A percentile compares a stretch with the other conserved stretches of the same genome.
These are phyloP conservation scores for Burhinus oedicnemus DNA, from an alignment of 2,113 vertebrate genomes.

Conservation along the genomic window DNA sequence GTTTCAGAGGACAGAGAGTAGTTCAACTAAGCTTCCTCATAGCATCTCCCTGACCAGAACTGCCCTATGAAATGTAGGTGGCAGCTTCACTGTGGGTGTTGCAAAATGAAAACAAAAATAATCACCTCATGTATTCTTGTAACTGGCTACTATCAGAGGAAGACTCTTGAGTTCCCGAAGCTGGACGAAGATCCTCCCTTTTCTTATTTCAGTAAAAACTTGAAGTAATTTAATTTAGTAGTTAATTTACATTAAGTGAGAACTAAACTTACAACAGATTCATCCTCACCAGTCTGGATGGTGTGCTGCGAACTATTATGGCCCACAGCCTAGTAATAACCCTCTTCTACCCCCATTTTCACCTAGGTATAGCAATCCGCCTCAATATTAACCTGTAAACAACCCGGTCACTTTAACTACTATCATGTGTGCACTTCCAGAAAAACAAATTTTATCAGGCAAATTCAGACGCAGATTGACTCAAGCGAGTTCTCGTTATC, in stretches of 20 bases:
- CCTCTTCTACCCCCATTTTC: neutral
- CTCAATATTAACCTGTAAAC: slow-evolving; percentile 11
- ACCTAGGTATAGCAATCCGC: neutral
- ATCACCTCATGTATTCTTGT: neutral
- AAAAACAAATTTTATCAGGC: slow-evolving; percentile 75
- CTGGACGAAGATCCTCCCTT: neutral
- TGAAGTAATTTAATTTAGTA: neutral
- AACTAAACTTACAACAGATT: neutral
- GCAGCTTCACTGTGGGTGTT: neutral
- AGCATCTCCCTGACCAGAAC: neutral
- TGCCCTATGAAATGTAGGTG: neutral
- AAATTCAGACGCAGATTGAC: slow-evolving; percentile 70
- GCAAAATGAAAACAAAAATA: neutral
- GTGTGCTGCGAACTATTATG: neutral
- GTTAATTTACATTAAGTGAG: neutral
- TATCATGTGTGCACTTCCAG: slow-evolving; percentile 24
- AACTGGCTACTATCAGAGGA: neutral
- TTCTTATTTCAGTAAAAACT: neutral
- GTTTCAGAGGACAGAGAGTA: neutral
- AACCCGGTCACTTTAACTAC: slow-evolving; percentile 28
- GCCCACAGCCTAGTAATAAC: neutral
- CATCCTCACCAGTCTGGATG: neutral
- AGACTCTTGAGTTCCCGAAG: neutral
- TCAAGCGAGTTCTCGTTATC: slow-evolving; percentile 59
- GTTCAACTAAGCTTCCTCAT: neutral